These are phyloP conservation scores for Nesoenas mayeri DNA, from an alignment of 2,113 vertebrate genomes.

Conservation along the genomic window DNA sequence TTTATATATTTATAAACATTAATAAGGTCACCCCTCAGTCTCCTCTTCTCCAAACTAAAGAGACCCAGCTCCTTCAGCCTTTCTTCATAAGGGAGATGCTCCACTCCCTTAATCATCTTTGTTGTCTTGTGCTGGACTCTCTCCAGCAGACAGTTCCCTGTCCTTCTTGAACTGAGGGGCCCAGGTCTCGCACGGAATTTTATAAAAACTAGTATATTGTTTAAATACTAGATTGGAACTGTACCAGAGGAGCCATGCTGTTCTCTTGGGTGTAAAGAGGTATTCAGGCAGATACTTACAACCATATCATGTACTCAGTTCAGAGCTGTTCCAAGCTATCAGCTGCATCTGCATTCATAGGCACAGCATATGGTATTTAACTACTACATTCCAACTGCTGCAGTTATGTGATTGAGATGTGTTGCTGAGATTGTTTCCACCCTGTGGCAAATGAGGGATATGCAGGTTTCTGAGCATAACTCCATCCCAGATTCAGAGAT, in stretches of 20 bases:
- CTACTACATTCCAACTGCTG: neutral
- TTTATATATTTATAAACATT: no score
- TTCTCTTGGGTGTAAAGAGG: neutral
- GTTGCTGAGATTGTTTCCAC: neutral
- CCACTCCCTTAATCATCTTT: no score
- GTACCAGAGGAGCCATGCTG: neutral
- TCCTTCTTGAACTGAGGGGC: no score
- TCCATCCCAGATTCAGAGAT: neutral
- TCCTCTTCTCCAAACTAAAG: no score
- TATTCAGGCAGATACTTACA: neutral
- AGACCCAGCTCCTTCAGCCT: no score
- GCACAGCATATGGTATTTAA: neutral
- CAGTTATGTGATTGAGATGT: neutral
- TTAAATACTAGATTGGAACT: neutral
- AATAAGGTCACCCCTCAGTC: no score
- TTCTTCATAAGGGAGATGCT: no score
- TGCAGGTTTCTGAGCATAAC: neutral
- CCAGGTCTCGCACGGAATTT: neutral
- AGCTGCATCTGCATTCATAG: neutral
- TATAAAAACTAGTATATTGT: neutral
- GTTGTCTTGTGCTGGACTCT: no score
- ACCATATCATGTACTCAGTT: neutral
- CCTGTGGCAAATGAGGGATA: neutral
- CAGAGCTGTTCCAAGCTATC: neutral
- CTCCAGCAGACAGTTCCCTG: no score